Conservation (phyloP, 2,797 vertebrate species). For the Anolis apletophallus region DNA sequence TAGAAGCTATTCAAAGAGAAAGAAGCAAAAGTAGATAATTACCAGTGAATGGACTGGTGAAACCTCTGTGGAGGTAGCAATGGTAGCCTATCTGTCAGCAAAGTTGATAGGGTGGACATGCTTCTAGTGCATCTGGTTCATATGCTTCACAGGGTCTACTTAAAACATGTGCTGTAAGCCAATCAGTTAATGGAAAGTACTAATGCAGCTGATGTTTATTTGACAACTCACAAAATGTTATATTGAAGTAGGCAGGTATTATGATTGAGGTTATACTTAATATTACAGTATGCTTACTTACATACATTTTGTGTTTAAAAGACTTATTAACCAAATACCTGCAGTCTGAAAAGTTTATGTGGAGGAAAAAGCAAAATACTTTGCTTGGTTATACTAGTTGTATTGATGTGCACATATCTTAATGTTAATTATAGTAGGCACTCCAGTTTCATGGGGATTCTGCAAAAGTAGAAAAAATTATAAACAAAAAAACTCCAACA, state of each 20-base stretch:
- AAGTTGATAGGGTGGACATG: background rate
- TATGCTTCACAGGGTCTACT: background rate
- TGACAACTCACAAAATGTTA: background rate
- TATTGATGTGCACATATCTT: background rate
- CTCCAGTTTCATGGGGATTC: no score
- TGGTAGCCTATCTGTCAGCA: background rate
- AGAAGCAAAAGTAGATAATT: background rate
- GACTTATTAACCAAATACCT: background rate
- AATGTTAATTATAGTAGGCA: no score
- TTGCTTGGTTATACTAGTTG: background rate
- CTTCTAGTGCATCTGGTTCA: background rate
- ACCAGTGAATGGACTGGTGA: background rate
- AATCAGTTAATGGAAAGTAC: background rate
- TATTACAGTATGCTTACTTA: no score
- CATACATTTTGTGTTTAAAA: background rate
- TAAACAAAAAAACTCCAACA: no score
- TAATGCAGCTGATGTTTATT: background rate
- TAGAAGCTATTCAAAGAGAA: background rate
- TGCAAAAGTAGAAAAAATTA: no score
- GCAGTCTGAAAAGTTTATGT: background rate
- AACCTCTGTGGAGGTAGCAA: background rate
- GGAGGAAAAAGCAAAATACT: background rate
- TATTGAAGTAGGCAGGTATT: background rate
- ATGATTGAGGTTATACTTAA: slow-evolving; percentile 17
- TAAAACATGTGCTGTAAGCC: slow-evolving; percentile 5